Evolutionary conservation across 2,797 vertebrate genomes (phyloP).

Genomic region (Acipenser ruthenus): DNA sequence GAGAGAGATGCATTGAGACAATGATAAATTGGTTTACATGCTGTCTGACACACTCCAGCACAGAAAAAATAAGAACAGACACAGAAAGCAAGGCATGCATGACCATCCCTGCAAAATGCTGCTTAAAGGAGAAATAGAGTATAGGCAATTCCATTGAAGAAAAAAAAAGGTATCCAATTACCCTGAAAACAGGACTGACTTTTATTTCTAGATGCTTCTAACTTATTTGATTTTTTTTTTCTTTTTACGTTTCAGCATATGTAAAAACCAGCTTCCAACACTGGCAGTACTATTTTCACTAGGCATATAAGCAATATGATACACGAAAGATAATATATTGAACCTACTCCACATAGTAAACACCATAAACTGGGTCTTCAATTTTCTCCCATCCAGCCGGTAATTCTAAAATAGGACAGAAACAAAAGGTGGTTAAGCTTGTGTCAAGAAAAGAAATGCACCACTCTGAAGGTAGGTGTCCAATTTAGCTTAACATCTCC

Average conservation of each 20-base stretch:
- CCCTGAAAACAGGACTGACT: no score
- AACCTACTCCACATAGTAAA: constrained; percentile 99
- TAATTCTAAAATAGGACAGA: constrained; percentile 72
- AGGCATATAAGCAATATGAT: no score
- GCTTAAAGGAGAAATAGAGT: constrained; percentile 8
- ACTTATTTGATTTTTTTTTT: no score
- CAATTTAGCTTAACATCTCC: not conserved
- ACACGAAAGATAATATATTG: no score
- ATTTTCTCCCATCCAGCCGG: constrained; percentile 98
- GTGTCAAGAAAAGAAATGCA: not conserved
- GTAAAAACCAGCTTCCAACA: no score
- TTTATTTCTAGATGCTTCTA: no score
- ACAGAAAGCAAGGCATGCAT: constrained; percentile 4
- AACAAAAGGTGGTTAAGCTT: constrained; percentile 6
- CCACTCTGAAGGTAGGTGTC: not conserved
- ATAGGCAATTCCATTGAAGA: not conserved
- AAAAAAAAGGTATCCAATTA: no score
- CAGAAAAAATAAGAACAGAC: constrained; percentile 12
- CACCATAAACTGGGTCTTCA: constrained; percentile 94
- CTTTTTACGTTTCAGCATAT: no score
- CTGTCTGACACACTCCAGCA: not conserved
- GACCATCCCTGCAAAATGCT: constrained; percentile 21
- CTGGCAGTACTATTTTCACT: no score
- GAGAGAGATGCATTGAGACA: constrained; percentile 21
- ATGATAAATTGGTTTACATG: constrained; percentile 23